Conservation (phyloP, 2,888 invertebrate species). For the Spialia ferax region DNA sequence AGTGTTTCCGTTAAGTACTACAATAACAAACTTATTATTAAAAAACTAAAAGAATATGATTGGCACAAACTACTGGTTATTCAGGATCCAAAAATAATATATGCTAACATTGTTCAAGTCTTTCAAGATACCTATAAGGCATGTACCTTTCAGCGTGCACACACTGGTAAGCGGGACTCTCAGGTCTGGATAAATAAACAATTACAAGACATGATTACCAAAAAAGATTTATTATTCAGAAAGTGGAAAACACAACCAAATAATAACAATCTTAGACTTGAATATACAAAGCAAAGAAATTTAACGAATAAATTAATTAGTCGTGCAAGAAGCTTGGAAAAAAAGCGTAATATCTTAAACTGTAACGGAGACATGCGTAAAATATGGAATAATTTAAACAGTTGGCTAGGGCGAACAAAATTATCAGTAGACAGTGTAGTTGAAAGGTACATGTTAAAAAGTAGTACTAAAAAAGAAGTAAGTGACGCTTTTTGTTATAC, state of each 20-base stretch:
- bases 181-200: not conserved
- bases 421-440: slow-evolving; percentile 17
- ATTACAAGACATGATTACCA: not conserved
- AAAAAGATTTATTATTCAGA: slow-evolving; percentile 9
- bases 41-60: not conserved
- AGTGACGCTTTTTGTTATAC: slow-evolving; percentile 1
- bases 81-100: not conserved
- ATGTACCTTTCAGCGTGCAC: not conserved
- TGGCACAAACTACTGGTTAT: not conserved
- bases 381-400: slow-evolving; percentile 21
- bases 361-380: slow-evolving; percentile 23
- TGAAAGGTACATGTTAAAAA: slow-evolving; percentile 22
- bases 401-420: slow-evolving; percentile 20
- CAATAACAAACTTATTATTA: not conserved
- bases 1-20: too few species aligned
- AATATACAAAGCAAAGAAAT: slow-evolving; percentile 24
- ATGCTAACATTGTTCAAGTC: not conserved
- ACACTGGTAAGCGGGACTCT: not conserved
- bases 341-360: not conserved
- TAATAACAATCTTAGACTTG: slow-evolving; percentile 24
- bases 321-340: not conserved
- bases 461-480: not conserved
- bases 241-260: slow-evolving; percentile 27
- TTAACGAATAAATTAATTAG: slow-evolving; percentile 13
- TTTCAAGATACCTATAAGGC: slow-evolving; percentile 10